Evolutionary conservation across 2,888 invertebrate genomes (phyloP).

Genomic region (Aethes cnicana): DNA sequence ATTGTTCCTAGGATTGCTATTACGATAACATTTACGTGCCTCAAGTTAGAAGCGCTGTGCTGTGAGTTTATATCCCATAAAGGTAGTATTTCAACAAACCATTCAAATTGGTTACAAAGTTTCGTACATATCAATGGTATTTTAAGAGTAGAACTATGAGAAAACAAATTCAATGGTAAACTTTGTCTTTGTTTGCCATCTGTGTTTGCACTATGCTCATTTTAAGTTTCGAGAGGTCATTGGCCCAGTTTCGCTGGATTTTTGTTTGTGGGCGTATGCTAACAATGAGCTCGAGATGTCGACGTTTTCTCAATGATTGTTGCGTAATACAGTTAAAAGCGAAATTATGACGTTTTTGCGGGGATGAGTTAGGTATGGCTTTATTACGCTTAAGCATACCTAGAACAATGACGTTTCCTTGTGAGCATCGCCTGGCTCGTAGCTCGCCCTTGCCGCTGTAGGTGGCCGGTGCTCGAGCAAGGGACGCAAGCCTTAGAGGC

Average conservation of each 20-base stretch:
- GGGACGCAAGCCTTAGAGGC: constrained; percentile 58
- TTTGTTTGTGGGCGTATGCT: constrained; percentile 22
- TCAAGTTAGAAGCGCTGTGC: constrained; percentile 1
- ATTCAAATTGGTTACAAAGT: background rate
- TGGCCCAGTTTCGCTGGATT: constrained; percentile 62
- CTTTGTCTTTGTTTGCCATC: constrained; percentile 51
- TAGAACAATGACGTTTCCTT: too few relatives aligned
- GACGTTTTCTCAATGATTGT: constrained; percentile 5
- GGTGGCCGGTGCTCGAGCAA: constrained; percentile 1
- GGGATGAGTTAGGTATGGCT: background rate
- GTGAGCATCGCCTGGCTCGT: too few relatives aligned
- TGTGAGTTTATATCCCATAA: background rate
- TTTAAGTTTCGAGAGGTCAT: constrained; percentile 63
- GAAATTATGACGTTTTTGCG: constrained; percentile 12
- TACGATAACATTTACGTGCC: background rate
- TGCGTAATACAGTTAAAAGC: constrained; percentile 29
- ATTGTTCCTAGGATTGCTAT: background rate
- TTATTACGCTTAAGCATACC: background rate
- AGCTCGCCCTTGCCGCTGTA: constrained; percentile 11
- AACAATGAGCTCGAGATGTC: constrained; percentile 20
- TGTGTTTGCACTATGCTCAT: constrained; percentile 54
- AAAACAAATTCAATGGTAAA: constrained; percentile 20
- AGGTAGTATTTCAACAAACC: background rate
- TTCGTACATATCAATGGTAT: background rate
- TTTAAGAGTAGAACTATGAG: constrained; percentile 6